Evolutionary conservation across 92 coral and sea anemone species (phyloP), one percentile per base, ranked within the genome.

Genomic region (Porites divaricata): DNA sequence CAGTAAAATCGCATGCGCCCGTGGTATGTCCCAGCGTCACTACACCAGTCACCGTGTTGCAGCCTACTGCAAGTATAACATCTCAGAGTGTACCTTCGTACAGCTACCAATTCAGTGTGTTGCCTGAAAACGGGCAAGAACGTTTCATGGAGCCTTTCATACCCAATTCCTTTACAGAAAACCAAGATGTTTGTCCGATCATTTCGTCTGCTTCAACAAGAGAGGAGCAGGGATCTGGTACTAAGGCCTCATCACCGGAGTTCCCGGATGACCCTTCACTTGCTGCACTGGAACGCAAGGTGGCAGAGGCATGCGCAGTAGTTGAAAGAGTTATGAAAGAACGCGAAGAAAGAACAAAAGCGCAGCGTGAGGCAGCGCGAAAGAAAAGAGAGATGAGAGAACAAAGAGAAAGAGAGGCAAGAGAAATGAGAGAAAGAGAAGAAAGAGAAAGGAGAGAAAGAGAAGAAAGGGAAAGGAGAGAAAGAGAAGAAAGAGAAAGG

Each of bases 261-360:
- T 4, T 76, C 8, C 11, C 76, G 2, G 76, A 57, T 48, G 85
- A 80, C 22, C 2, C 8, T 14, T 28, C 76, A 1, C 76, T 80
- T 12, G 85, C 61, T 2, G 66, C 77, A 11, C 64, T 80, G 23
- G 85, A 69, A 56, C 68, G 83, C 15, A 78, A 78, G 19, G 88
- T 88, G 76, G 88, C 84, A 2, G 80, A 88, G 67, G 87, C 90
- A 13, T 87, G 87, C 78, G 82, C 90, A 4, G 67, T 81, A 15
- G 78, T 88, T 22, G 88, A 88, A 35, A 72, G 80, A 50, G 67
- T 88, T n/a, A 50, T 53, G 22, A 74, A 9, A 76, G 88, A 70
- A 17, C 61, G 73, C 19, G 81, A 78, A 26, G 80, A 63, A 19
- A 41, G 83, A 63, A 74, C 73, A 0, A 84, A 63, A 63, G 76